Conservation (phyloP, 2,797 vertebrate genomes). For the Poeciliopsis turneri region DNA sequence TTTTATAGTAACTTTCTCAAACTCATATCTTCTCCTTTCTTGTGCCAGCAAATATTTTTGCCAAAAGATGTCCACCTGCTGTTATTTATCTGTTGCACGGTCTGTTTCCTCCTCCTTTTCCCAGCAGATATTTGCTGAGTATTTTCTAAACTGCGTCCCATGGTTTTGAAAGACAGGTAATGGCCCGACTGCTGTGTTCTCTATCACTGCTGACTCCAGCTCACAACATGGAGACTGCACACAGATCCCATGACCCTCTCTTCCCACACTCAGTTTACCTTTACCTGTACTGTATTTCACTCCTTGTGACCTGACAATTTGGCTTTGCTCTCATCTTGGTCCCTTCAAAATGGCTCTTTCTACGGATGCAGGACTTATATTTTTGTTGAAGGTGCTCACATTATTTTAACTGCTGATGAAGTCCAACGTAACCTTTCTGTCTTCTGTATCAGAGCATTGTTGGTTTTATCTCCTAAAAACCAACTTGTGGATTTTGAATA, state of each 20-base stretch:
- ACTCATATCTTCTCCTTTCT: constrained; percentile 10
- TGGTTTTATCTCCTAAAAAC: neutral
- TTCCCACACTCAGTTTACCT: constrained; percentile 19
- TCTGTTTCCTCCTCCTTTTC: constrained; percentile 10
- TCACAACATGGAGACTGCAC: constrained; percentile 57
- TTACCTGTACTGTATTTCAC: constrained; percentile 21
- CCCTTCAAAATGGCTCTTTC: constrained; percentile 53
- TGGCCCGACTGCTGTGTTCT: constrained; percentile 17
- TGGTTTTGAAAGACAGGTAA: constrained; percentile 55
- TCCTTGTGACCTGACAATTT: constrained; percentile 63
- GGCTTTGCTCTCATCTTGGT: constrained; percentile 57
- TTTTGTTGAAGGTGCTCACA: neutral
- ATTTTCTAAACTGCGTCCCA: constrained; percentile 32
- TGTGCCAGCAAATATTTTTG: constrained; percentile 22
- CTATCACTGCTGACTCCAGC: constrained; percentile 57
- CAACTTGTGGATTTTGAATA: neutral
- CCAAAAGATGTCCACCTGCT: constrained; percentile 32
- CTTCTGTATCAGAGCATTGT: neutral
- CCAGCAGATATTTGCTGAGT: constrained; percentile 34
- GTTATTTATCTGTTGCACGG: constrained; percentile 30
- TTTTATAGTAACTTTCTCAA: constrained; percentile 34
- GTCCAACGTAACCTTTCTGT: neutral
- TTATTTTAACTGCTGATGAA: constrained; percentile 1
- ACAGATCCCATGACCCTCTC: constrained; percentile 46
- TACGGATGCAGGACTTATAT: neutral